A percentile compares a stretch with the other conserved stretches of the same genome.
phyloP scores from a whole-genome alignment of 2,888 invertebrate species.

The Herminia tarsipennalis region DNA sequence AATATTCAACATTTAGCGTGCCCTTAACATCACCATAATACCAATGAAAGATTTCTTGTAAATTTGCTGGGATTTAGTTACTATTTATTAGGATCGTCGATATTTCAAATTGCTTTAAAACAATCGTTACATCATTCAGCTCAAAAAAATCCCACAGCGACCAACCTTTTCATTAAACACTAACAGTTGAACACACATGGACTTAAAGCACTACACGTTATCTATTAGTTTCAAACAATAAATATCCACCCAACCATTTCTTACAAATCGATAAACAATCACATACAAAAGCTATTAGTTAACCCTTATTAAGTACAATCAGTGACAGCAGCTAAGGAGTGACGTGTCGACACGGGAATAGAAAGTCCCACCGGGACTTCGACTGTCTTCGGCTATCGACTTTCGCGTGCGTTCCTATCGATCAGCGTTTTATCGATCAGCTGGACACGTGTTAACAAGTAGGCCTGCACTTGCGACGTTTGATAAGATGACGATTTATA shows the following conservation, averaged over 20 bases:
- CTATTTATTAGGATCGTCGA: too few relatives aligned
- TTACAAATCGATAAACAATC: slow-evolving; percentile 21
- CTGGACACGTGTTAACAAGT: slow-evolving; percentile 69
- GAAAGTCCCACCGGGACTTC: slow-evolving; percentile 28
- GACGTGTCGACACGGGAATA: slow-evolving; percentile 35
- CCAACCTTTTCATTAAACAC: too few relatives aligned
- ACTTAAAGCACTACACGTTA: too few relatives aligned
- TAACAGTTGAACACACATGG: too few relatives aligned
- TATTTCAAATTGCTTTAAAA: too few relatives aligned
- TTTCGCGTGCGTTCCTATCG: slow-evolving; percentile 52
- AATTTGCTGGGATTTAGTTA: too few relatives aligned
- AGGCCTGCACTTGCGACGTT: slow-evolving; percentile 49
- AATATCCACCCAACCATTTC: slow-evolving; percentile 6
- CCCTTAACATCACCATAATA: too few relatives aligned
- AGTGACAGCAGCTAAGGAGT: slow-evolving; percentile 31
- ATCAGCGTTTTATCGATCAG: slow-evolving; percentile 58
- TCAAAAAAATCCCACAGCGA: too few relatives aligned
- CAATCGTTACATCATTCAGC: too few relatives aligned
- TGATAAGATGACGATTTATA: slow-evolving; percentile 63
- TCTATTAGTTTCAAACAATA: too few relatives aligned
- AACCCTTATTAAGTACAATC: slow-evolving; percentile 41
- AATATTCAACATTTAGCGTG: too few relatives aligned
- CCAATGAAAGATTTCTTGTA: too few relatives aligned
- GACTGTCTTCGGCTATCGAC: slow-evolving; percentile 25
- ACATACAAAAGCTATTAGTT: slow-evolving; percentile 41